Evolutionary conservation across 2,797 vertebrate genomes (phyloP).

Genomic region (Oophaga sylvatica): DNA sequence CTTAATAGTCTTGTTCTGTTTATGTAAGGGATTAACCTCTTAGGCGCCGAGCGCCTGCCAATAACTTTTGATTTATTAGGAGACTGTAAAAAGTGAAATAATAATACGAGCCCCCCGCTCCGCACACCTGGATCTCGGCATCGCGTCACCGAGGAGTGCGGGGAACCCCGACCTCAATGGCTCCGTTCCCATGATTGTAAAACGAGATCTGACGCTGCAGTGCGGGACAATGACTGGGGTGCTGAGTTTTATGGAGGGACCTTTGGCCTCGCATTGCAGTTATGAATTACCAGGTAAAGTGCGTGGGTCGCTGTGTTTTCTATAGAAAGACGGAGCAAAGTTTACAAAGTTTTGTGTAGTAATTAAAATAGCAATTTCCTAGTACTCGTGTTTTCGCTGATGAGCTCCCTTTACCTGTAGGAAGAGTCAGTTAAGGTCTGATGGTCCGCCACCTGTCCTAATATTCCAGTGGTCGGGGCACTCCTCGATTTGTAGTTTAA

Average conservation of each 20-base stretch:
- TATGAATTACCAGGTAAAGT: not conserved
- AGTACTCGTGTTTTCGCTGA: not conserved
- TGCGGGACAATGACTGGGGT: not conserved
- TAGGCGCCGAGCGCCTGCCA: constrained; percentile 9
- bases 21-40: constrained; percentile 36
- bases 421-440: too few relatives aligned
- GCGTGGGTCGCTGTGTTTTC: not conserved
- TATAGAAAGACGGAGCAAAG: not conserved
- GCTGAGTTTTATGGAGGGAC: not conserved
- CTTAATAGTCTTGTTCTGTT: constrained; percentile 12
- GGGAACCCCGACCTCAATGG: not conserved
- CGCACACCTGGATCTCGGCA: constrained; percentile 19
- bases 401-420: not conserved
- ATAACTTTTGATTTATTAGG: constrained; percentile 27
- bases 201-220: not conserved
- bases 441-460: too few relatives aligned
- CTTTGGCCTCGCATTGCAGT: not conserved
- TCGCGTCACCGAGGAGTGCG: not conserved
- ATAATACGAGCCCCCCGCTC: not conserved
- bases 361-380: not conserved
- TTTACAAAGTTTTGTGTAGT: not conserved
- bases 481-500: too few relatives aligned
- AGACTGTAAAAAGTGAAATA: constrained; percentile 22
- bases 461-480: not conserved
- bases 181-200: constrained; percentile 30